Conservation (phyloP, 2,888 invertebrate genomes). For the Drosophila prolongata region DNA sequence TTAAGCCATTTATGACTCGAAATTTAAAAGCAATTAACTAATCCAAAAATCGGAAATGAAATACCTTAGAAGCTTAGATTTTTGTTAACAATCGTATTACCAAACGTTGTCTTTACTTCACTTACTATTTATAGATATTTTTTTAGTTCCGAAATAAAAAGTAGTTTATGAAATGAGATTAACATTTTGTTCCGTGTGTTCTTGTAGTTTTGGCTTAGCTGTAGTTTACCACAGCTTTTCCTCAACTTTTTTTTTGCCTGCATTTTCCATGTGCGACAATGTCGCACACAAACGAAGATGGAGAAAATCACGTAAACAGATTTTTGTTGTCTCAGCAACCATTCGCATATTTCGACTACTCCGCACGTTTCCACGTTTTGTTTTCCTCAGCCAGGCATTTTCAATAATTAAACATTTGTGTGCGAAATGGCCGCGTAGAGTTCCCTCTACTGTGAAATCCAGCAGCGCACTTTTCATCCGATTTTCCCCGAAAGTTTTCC, state of each 20-base stretch:
- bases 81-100: too few species aligned
- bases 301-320: conserved; percentile 30
- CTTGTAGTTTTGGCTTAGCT: neutral
- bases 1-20: too few species aligned
- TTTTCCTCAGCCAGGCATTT: conserved; percentile 8
- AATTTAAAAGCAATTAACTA: too few species aligned
- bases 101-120: too few species aligned
- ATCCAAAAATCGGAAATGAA: too few species aligned
- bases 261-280: conserved; percentile 17
- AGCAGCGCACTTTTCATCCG: neutral
- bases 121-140: too few species aligned
- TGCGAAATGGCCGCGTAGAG: conserved; percentile 40
- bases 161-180: too few species aligned
- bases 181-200: neutral
- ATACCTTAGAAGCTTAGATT: too few species aligned
- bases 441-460: conserved; percentile 2
- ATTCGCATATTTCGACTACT: neutral
- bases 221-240: conserved; percentile 2
- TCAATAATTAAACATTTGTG: conserved; percentile 48
- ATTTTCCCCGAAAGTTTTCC: conserved; percentile 17
- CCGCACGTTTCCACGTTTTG: conserved; percentile 3
- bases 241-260: neutral
- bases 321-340: conserved; percentile 21
- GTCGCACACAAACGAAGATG: conserved; percentile 7
- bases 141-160: too few species aligned